Conservation (phyloP, 2,797 vertebrate species). For the Dendrocincla fuliginosa region DNA sequence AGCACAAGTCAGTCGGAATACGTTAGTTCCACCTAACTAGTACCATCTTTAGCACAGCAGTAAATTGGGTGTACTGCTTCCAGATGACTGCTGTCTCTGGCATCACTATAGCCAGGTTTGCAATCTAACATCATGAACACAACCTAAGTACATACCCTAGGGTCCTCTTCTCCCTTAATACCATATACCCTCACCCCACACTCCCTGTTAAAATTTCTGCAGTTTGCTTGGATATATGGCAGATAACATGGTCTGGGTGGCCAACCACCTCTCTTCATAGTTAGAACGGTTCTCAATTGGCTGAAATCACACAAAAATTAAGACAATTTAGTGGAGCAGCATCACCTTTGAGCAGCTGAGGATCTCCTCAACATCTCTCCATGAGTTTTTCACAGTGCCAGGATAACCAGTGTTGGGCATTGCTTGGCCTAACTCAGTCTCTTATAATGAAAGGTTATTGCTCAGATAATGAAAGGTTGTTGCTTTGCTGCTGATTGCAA, state of each 20-base stretch:
- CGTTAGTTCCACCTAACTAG: neutral
- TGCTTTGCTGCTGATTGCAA: neutral
- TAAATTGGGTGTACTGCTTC: neutral
- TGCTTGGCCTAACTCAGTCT: neutral
- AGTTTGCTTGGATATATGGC: neutral
- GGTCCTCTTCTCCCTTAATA: neutral
- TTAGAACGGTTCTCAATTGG: accelerated
- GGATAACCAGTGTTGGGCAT: neutral
- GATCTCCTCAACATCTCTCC: neutral
- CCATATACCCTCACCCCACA: neutral
- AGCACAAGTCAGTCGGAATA: neutral
- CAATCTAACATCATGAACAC: neutral
- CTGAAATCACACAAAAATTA: neutral
- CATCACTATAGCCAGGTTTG: neutral
- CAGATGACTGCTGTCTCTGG: neutral
- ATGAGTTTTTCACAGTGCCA: neutral
- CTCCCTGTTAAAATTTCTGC: neutral
- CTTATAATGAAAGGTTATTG: neutral
- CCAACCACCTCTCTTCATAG: neutral
- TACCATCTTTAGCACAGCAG: neutral
- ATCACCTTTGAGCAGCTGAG: neutral
- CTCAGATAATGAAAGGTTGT: neutral
- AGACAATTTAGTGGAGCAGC: neutral
- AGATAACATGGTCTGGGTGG: neutral
- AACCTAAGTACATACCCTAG: neutral